Evolutionary conservation across 2,797 vertebrate species (phyloP), one percentile per base, ranked within the genome.

Genomic region (Helicolenus hilgendorfi): DNA sequence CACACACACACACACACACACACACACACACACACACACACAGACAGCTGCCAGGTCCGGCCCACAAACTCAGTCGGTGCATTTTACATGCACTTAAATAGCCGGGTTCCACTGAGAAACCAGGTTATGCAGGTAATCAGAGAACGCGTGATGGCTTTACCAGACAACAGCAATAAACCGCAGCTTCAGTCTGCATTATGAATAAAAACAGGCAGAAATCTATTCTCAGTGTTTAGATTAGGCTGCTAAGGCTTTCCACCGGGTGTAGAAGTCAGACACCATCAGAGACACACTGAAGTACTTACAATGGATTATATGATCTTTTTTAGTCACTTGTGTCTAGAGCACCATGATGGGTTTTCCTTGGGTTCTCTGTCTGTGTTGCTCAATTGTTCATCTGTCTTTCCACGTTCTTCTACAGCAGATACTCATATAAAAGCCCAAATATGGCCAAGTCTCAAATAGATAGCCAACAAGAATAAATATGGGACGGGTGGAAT

Each of bases 61-160:
- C 65, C 55, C 65, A 49, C 87, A 84, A 27, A 77, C 70, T 76
- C 31, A 27, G 58, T 33, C 20, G 15, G 2, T 55, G 38, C 4
- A 6, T 45, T 81, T 36, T 10, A 41, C 49, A 59, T 62, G 24
- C 55, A 29, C 24, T 69, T 29, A 86, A 53, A 79, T 83, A 83
- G 83, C 81, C n/a, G 8, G 59, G 82, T 90, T 73, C 56, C 36
- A 38, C 26, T 65, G 33, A 86, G n/a, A 86, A 77, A 90, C 29
- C 20, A 18, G 55, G 72, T 71, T 65, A 22, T 3, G 9, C n/a
- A 76, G 83, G 82, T 83, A 81, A 89, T 75, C 20, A 73, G 53
- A 89, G 68, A 73, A 26, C 0, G 0, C 0, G 3, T 76, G 65
- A 92, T 79, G 27, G 71, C 67, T 93, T 89, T 82, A 87, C 56